phyloP scores from a whole-genome alignment of 2,113 vertebrate genomes.

The Lophochroa leadbeateri region DNA sequence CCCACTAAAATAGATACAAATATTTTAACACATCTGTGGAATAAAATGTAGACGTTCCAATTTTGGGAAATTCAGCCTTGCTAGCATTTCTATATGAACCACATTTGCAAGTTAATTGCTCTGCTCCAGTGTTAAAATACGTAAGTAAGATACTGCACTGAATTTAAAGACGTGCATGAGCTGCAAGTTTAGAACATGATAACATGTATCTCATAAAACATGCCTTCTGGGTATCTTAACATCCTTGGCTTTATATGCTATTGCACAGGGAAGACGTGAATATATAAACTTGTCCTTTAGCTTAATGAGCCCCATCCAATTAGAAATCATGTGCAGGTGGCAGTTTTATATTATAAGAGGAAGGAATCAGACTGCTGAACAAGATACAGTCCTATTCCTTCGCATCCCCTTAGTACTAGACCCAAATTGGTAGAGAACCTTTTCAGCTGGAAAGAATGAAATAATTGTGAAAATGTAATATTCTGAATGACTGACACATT shows the following conservation, averaged over 20 bases:
- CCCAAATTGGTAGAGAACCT: neutral
- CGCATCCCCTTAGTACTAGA: neutral
- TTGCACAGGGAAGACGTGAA: neutral
- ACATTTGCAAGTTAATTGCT: neutral
- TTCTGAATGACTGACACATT: neutral
- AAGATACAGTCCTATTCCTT: neutral
- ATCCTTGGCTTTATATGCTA: neutral
- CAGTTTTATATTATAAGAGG: neutral
- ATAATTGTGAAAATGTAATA: neutral
- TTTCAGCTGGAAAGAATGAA: neutral
- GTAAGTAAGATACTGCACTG: neutral
- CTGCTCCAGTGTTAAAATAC: neutral
- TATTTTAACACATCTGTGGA: neutral
- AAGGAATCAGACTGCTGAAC: neutral
- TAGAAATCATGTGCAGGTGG: neutral
- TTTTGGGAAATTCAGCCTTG: neutral
- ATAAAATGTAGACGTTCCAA: neutral
- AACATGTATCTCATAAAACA: neutral
- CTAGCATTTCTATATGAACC: neutral
- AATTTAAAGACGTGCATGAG: neutral
- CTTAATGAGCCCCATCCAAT: neutral
- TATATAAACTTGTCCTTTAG: neutral
- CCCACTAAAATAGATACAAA: neutral
- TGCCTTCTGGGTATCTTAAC: neutral
- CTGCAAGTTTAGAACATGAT: neutral